Evolutionary conservation across 1,140 invertebrate species (phyloP).

Genomic region (Arion vulgaris): DNA sequence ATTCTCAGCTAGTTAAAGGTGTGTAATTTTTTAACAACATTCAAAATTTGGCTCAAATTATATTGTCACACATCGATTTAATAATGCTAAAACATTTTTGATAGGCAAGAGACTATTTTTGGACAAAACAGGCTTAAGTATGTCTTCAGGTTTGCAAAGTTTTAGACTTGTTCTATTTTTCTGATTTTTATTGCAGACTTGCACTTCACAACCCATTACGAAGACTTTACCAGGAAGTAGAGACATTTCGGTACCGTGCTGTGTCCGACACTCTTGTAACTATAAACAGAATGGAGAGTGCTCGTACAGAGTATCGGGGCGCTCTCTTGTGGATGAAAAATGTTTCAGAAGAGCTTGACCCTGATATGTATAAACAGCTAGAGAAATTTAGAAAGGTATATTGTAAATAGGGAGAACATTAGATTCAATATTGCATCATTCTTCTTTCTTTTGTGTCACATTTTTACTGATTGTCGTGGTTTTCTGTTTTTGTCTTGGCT

Average conservation of each 20-base stretch:
- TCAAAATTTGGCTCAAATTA: no score
- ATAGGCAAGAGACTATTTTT: no score
- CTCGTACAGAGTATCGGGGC: constrained; percentile 94
- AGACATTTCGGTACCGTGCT: constrained; percentile 94
- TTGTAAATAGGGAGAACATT: no score
- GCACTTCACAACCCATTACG: constrained; percentile 88
- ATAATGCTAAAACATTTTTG: no score
- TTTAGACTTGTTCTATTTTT: neutral
- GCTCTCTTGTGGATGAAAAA: constrained; percentile 99
- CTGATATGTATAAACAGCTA: constrained; percentile 94
- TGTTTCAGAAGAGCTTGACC: constrained; percentile 94
- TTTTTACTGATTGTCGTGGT: neutral
- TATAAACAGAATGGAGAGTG: constrained; percentile 93
- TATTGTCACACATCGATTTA: no score
- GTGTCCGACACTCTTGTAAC: constrained; percentile 94
- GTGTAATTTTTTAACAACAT: no score
- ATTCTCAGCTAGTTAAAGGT: no score
- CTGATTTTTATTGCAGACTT: constrained; percentile 75
- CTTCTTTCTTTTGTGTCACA: neutral
- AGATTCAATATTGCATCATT: neutral
- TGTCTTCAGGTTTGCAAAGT: no score
- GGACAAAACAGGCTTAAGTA: no score
- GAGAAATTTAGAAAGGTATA: constrained; percentile 94
- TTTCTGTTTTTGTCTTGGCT: no score
- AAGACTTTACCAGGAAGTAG: constrained; percentile 94